phyloP scores from a whole-genome alignment of 2,113 vertebrate genomes.

The Pipa parva region DNA sequence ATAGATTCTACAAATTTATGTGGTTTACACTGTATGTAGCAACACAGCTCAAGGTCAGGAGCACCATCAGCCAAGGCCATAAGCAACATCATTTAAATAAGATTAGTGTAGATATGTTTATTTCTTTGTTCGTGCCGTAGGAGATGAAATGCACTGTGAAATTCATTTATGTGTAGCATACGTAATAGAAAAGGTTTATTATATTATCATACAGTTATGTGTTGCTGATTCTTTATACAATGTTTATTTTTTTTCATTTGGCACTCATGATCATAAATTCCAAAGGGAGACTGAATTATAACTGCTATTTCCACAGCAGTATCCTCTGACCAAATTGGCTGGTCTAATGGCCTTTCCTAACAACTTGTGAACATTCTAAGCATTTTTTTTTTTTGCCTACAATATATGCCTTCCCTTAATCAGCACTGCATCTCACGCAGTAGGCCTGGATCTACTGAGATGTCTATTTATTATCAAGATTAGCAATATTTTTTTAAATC shows the following conservation, averaged over 20 bases:
- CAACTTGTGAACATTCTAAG: not conserved
- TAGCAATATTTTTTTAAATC: too few relatives aligned
- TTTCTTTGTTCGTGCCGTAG: not conserved
- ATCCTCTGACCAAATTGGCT: not conserved
- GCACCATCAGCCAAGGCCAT: not conserved
- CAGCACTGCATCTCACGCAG: not conserved
- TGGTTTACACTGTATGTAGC: slow-evolving; percentile 8
- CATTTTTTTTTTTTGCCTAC: not conserved
- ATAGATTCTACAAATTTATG: too few relatives aligned
- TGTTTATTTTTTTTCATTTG: not conserved
- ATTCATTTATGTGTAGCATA: not conserved
- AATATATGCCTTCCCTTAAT: not conserved
- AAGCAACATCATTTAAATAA: not conserved
- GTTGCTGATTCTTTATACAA: not conserved
- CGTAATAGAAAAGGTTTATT: not conserved
- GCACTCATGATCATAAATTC: not conserved
- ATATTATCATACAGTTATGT: not conserved
- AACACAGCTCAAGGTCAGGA: not conserved
- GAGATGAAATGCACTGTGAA: not conserved
- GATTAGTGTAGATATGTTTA: not conserved
- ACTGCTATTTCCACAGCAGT: not conserved
- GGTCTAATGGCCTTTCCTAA: not conserved
- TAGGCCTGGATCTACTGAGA: not conserved
- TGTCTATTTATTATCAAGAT: too few relatives aligned
- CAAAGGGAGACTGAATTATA: slow-evolving; percentile 1